Conservation (phyloP, 2,888 invertebrate species). For the Sarcophaga rosellei region DNA sequence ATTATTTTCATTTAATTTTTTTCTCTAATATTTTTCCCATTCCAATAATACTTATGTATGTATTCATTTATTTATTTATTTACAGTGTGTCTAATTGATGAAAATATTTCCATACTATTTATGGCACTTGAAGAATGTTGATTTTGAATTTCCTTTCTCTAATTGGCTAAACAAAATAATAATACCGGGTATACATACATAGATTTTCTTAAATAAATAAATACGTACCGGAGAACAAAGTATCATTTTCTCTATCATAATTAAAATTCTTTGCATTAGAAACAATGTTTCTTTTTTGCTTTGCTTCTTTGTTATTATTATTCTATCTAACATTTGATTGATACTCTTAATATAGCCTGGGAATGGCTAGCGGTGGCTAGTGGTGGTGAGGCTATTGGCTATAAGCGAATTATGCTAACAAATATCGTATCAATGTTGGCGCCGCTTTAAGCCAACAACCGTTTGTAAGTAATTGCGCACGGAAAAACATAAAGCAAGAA, state of each 20-base stretch:
- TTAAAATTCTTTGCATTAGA: conserved; percentile 62
- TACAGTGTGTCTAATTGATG: not conserved
- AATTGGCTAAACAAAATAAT: conserved; percentile 30
- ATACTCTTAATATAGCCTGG: conserved; percentile 50
- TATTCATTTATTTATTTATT: not conserved
- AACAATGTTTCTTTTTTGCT: conserved; percentile 5
- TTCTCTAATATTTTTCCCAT: conserved; percentile 20
- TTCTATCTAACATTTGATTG: conserved; percentile 42
- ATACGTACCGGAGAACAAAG: conserved; percentile 13
- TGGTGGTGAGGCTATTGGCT: not conserved
- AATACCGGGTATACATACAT: not conserved
- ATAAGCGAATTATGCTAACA: conserved; percentile 62
- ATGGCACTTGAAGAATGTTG: conserved; percentile 55
- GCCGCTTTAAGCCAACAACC: conserved; percentile 40
- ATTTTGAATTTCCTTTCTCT: conserved; percentile 57
- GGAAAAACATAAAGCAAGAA: not conserved
- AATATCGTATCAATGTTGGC: conserved; percentile 62
- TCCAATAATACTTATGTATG: not conserved
- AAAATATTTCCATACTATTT: conserved; percentile 58
- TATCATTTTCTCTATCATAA: conserved; percentile 67
- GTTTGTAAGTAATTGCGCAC: not conserved
- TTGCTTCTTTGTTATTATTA: conserved; percentile 21
- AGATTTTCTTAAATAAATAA: not conserved
- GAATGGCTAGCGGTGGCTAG: not conserved
- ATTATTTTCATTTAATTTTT: conserved; percentile 22